These are phyloP conservation scores for Nanorana parkeri DNA, from an alignment of 2,113 vertebrate species.

Conservation along the genomic window DNA sequence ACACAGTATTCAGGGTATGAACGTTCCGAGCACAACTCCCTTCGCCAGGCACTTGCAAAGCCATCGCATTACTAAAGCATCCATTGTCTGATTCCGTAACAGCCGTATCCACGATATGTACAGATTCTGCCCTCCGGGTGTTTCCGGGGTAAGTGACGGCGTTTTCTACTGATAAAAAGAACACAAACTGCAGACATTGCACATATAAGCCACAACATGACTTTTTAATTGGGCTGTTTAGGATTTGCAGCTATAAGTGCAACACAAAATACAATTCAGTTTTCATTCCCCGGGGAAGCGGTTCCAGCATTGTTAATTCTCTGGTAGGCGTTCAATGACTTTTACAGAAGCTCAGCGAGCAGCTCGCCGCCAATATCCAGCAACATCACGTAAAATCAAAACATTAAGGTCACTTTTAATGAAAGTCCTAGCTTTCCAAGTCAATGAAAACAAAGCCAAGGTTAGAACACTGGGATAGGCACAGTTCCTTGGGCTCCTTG, in stretches of 20 bases:
- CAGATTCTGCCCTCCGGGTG: constrained; percentile 42
- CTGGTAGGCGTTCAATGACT: constrained; percentile 1
- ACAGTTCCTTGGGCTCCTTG: too few relatives aligned
- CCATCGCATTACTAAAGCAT: constrained; percentile 32
- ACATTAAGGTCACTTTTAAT: constrained; percentile 42
- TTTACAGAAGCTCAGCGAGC: constrained; percentile 35
- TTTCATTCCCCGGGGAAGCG: constrained; percentile 6
- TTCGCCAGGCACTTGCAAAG: constrained; percentile 29
- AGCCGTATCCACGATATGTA: constrained; percentile 25
- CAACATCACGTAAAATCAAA: background rate
- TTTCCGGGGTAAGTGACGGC: constrained; percentile 39
- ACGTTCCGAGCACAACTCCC: background rate
- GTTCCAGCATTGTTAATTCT: constrained; percentile 33
- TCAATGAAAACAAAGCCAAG: constrained; percentile 7
- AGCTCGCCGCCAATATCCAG: constrained; percentile 7
- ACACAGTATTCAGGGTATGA: background rate
- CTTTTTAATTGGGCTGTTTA: constrained; percentile 52
- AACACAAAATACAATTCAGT: constrained; percentile 42
- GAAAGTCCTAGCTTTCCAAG: constrained; percentile 6
- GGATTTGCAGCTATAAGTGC: constrained; percentile 39
- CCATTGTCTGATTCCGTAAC: constrained; percentile 39
- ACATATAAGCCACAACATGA: constrained; percentile 30
- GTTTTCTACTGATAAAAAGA: constrained; percentile 47
- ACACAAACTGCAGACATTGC: constrained; percentile 50
- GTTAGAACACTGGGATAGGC: too few relatives aligned